Base-by-base conservation (phyloP, 2,888 invertebrate genomes). In the Polia nebulosa region DNA sequence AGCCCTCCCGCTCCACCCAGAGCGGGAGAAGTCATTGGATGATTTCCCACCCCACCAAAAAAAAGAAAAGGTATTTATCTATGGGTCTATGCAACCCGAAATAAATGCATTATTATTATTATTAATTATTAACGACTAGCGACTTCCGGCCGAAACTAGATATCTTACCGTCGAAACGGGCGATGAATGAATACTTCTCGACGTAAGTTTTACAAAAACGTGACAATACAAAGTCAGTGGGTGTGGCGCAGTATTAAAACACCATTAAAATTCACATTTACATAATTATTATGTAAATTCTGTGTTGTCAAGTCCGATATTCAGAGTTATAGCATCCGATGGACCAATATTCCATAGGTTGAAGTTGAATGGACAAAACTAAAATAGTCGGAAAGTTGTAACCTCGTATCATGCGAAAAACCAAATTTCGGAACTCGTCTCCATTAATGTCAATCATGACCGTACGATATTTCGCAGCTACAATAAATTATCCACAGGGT, bases 401-500 rank as follows among this genome's bases (percentile, higher is more conserved):
- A 75, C 22, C 60, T 63, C 22, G 22, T 29, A 29, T 20, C 57
- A 13, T 32, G 34, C 45, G 27, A 69, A 67, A 67, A 71, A 64
- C 17, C 2, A 22, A 67, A 65, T 67, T 71, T 72, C 17, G 15
- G 58, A 56, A 64, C 47, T 61, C 53, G 17, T 61, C 63, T 60
- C 20, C 15, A 62, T 68, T 53, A 67, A 63, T 47, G 41, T 51
- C 78, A 59, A 64, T 71, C 63, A 76, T 32, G 29, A 64, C 49
- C 34, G 36, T 56, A 36, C n/a, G 44, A 73, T 57, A 76, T 79
- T 76, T 81, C 61, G 60, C 56, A 70, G 61, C 27, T 45, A 57
- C 60, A 73, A 82, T 83, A 84, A 77, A 84, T 83, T 73, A 82
- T 34, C 11, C 2, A 41, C 20, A 71, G 36, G 22, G 5, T 62